Evolutionary conservation across 1,140 invertebrate genomes (phyloP).

Genomic region (Scaptodrosophila lebanonensis): DNA sequence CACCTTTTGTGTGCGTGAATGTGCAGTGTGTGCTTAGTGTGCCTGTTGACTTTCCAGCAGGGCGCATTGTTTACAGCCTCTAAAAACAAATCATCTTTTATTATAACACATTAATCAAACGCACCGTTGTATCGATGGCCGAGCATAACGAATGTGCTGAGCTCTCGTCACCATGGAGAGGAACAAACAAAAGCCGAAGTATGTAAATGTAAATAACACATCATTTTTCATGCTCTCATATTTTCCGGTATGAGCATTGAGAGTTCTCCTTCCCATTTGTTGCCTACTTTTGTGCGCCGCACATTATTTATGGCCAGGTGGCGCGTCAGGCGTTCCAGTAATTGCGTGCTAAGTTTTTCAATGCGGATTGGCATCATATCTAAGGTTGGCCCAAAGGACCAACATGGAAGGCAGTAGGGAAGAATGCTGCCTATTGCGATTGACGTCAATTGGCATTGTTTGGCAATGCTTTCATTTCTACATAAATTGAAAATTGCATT

Average conservation of each 20-base stretch:
- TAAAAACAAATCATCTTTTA: slow-evolving; percentile 70
- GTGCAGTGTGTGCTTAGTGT: slow-evolving; percentile 44
- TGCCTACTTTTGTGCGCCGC: slow-evolving; percentile 41
- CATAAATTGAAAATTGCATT: slow-evolving; percentile 23
- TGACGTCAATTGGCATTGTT: slow-evolving; percentile 38
- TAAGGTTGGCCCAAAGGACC: too few species aligned
- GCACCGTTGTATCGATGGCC: slow-evolving; percentile 27
- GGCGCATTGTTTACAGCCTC: slow-evolving; percentile 35
- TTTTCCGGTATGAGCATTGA: slow-evolving; percentile 7
- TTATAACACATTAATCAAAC: slow-evolving; percentile 69
- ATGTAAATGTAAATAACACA: too few species aligned
- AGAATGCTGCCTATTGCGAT: too few species aligned
- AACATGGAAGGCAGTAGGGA: too few species aligned
- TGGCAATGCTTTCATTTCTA: not conserved
- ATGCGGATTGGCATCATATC: slow-evolving; percentile 45
- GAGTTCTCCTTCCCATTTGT: slow-evolving; percentile 11
- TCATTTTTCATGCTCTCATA: slow-evolving; percentile 38
- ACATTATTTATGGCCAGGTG: slow-evolving; percentile 60
- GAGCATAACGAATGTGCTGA: slow-evolving; percentile 43
- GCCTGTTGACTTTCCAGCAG: slow-evolving; percentile 58
- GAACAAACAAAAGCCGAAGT: slow-evolving; percentile 11
- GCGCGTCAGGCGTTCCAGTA: slow-evolving; percentile 35
- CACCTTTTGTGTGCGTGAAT: slow-evolving; percentile 33
- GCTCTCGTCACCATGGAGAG: slow-evolving; percentile 18
- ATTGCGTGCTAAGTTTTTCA: slow-evolving; percentile 71